Evolutionary conservation across 2,797 vertebrate species (phyloP).

Genomic region (Geotrypetes seraphini): DNA sequence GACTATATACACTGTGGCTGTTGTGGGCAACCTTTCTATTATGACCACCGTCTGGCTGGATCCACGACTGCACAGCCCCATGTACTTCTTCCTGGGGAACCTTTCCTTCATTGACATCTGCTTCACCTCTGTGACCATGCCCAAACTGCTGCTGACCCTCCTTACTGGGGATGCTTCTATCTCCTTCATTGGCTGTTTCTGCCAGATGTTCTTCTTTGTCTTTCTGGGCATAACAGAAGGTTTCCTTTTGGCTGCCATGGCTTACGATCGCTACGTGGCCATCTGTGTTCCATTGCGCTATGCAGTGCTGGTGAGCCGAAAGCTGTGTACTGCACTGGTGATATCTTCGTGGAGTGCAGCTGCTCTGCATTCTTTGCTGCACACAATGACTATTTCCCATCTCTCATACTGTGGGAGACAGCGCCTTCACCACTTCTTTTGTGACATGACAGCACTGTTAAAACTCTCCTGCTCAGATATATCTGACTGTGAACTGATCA

Average conservation of each 20-base stretch:
- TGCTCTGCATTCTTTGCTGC: background rate
- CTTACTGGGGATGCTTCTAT: background rate
- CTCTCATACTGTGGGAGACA: background rate
- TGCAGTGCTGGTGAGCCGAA: background rate
- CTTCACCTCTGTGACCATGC: conserved; percentile 4
- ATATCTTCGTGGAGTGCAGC: background rate
- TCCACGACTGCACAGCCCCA: background rate
- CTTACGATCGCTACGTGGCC: conserved; percentile 5
- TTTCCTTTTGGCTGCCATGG: conserved; percentile 8
- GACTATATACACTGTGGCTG: conserved; percentile 1
- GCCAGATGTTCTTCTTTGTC: conserved; percentile 8
- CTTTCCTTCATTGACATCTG: conserved; percentile 4
- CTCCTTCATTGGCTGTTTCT: background rate
- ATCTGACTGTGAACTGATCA: background rate
- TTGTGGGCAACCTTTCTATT: conserved; percentile 1
- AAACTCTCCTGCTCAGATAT: background rate
- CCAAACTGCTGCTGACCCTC: background rate
- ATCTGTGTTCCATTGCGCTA: conserved; percentile 6
- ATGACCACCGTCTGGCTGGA: background rate
- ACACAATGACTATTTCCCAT: background rate
- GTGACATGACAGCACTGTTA: conserved; percentile 4
- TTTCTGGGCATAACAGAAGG: conserved; percentile 7
- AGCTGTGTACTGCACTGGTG: background rate
- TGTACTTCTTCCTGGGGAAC: conserved; percentile 6
- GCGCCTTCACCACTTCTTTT: conserved; percentile 4